phyloP scores from a whole-genome alignment of 1,140 invertebrate genomes.

The Coelopa frigida region DNA sequence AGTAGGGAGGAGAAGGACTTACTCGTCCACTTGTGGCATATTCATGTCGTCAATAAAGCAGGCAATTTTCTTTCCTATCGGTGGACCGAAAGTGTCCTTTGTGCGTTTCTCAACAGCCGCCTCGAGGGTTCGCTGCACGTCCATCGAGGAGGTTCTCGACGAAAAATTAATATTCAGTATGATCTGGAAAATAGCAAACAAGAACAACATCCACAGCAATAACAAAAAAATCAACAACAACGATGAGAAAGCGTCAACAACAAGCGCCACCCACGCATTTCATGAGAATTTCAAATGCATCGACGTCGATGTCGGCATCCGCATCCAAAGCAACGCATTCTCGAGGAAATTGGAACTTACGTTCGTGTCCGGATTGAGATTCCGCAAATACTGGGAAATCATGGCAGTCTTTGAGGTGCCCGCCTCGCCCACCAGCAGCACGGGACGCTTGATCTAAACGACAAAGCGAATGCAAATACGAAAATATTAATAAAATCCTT shows the following conservation, averaged over 20 bases:
- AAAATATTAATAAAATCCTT: constrained; percentile 3
- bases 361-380: constrained; percentile 59
- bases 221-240: constrained; percentile 1
- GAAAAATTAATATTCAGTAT: constrained; percentile 84
- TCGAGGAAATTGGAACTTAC: constrained; percentile 53
- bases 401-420: constrained; percentile 88
- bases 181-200: constrained; percentile 43
- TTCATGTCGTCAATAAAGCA: constrained; percentile 92
- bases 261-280: constrained; percentile 1
- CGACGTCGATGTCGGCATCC: not conserved
- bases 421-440: constrained; percentile 79
- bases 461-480: not conserved
- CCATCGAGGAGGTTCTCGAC: constrained; percentile 78
- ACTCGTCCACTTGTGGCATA: constrained; percentile 72
- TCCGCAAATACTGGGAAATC: constrained; percentile 69
- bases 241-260: not conserved
- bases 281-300: constrained; percentile 10
- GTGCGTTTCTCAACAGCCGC: constrained; percentile 80
- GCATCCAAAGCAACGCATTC: not conserved
- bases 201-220: not conserved
- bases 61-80: constrained; percentile 75
- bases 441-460: constrained; percentile 63
- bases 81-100: constrained; percentile 80
- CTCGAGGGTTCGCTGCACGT: constrained; percentile 81
- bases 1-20: constrained; percentile 16